Base-by-base conservation (phyloP, 1,140 invertebrate genomes). In the Notospermus geniculatus region DNA sequence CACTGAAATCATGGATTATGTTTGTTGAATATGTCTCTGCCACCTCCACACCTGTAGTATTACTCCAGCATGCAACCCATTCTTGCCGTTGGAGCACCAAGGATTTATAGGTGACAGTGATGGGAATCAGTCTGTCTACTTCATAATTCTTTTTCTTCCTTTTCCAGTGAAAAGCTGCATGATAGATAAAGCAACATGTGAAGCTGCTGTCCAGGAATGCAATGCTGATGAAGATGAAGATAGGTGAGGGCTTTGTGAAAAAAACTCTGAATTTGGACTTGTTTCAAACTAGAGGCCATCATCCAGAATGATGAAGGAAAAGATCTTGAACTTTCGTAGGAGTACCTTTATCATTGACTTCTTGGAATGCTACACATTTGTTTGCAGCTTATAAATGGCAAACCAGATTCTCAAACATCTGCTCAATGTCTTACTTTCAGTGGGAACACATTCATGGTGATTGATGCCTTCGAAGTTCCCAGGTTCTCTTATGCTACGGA, bases 401-500 rank as follows among this genome's bases (percentile, higher is more conserved):
- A 46, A 0, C 22, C 29, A 54, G 5, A 55, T 25, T 28, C 32
- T 39, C 13, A 30, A 27, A 36, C 19, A 53, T 32, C 27, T 57
- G 36, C 45, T 54, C 52, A 45, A 50, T 43, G 27, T 58, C 4
- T 66, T 54, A 55, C 28, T 75, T 71, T 55, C 67, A 80, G 78
- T 60, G 77, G 75, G 15, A 73, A 90, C 5, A 76, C 92, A 1
- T 86, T 95, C 22, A 88, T 85, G 76, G 86, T 95, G 0, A 92
- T 95, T 58, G 86, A 89, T 82, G 89, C 88, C 0, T 92, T 90
- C 76, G 86, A 87, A 45, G 85, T 93, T 27, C 92, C 92, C 2
- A 89, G 89, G 79, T 85, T 90, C 58, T 79, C 81, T n/a, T 95
- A 91, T 74, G 87, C 89, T 68, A 74, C 83, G 50, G 88, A 88